A percentile compares a stretch with the other conserved stretches of the same genome.
phyloP scores from a whole-genome alignment of 2,113 vertebrate genomes.

The Rhombomys opimus region DNA sequence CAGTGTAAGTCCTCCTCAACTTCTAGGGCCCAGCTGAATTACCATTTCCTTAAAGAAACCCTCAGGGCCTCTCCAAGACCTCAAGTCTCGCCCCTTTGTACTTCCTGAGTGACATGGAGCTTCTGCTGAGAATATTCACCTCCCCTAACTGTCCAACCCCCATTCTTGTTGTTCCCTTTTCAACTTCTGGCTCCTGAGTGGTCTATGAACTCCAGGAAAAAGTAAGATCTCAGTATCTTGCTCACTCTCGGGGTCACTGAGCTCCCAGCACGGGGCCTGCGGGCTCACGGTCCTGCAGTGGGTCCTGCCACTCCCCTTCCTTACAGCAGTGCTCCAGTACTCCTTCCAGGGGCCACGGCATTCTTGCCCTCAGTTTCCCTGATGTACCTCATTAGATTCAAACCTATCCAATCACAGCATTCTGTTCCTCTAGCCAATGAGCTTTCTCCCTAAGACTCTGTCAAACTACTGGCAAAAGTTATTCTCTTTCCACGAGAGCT shows the following conservation, averaged over 20 bases:
- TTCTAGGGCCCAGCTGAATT: neutral
- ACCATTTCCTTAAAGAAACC: slow-evolving; percentile 8
- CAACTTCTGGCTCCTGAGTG: neutral
- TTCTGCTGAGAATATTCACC: neutral
- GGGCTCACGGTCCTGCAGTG: neutral
- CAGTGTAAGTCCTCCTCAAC: neutral
- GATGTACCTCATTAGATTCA: neutral
- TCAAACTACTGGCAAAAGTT: neutral
- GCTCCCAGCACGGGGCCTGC: neutral
- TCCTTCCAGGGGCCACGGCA: neutral
- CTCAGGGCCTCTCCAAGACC: neutral
- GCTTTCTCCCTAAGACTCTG: neutral
- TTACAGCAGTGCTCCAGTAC: neutral
- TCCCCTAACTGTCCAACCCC: neutral
- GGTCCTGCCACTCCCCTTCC: neutral
- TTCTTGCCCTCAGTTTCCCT: neutral
- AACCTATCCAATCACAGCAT: slow-evolving; percentile 35
- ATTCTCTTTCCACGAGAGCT: neutral
- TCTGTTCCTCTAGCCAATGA: neutral
- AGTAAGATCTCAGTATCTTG: no score
- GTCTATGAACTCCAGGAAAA: neutral
- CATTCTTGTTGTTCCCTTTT: neutral
- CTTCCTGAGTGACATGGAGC: neutral
- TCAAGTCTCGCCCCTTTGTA: neutral
- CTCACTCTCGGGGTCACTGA: neutral